Conservation (phyloP, 92 coral and sea anemone genomes). For the Parazoanthus swiftii region DNA sequence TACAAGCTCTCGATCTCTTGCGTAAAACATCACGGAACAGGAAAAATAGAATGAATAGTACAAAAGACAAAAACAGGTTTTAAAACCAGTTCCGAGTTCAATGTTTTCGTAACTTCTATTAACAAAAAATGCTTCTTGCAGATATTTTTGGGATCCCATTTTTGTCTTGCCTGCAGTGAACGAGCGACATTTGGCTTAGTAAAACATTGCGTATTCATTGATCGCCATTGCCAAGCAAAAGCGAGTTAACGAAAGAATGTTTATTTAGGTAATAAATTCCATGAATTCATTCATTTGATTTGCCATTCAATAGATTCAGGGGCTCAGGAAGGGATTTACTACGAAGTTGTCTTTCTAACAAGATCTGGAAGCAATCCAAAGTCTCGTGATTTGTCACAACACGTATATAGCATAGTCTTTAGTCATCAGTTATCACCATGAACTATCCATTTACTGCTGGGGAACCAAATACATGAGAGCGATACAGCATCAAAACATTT, state of each 20-base stretch:
- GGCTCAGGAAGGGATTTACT: background rate
- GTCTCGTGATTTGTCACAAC: constrained; percentile 16
- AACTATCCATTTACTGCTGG: background rate
- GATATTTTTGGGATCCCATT: no score
- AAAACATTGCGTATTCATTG: background rate
- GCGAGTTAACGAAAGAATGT: constrained; percentile 56
- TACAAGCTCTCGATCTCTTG: no score
- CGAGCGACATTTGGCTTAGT: background rate
- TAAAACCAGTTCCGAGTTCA: background rate
- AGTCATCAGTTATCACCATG: background rate
- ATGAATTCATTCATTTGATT: constrained; percentile 4
- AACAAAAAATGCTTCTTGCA: no score
- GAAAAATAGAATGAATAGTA: background rate
- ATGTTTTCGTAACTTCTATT: no score
- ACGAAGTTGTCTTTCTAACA: constrained; percentile 26
- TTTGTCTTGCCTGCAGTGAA: background rate
- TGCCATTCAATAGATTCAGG: background rate
- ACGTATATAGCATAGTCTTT: background rate
- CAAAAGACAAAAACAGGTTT: background rate
- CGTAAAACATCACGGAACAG: background rate
- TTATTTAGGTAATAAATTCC: background rate
- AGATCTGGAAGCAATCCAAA: constrained; percentile 35
- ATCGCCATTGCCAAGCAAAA: constrained; percentile 68
- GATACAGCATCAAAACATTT: constrained; percentile 1
- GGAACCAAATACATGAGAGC: background rate